phyloP scores from a whole-genome alignment of 1,140 invertebrate genomes.

The Thaumatotibia leucotreta region DNA sequence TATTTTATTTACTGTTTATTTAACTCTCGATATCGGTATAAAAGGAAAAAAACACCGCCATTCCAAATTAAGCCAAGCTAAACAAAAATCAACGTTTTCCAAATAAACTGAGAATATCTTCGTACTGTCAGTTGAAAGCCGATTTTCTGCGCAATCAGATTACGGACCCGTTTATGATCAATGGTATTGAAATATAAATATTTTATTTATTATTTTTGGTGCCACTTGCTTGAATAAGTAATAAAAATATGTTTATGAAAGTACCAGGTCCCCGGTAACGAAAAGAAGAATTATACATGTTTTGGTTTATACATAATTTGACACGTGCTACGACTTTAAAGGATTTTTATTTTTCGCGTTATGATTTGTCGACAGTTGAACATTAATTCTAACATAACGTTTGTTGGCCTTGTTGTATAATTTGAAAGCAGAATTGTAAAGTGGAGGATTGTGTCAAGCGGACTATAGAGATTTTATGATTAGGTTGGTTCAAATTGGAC shows the following conservation, averaged over 20 bases:
- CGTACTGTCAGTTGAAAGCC: neutral
- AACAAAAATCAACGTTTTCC: neutral
- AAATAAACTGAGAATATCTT: neutral
- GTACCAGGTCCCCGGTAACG: too few relatives aligned
- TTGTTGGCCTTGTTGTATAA: too few relatives aligned
- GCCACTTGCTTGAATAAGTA: neutral
- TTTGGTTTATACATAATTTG: too few relatives aligned
- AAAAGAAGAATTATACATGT: too few relatives aligned
- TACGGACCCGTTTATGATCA: neutral
- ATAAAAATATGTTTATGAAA: too few relatives aligned
- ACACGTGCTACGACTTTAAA: too few relatives aligned
- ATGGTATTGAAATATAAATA: neutral
- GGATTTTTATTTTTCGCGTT: too few relatives aligned
- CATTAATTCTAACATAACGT: too few relatives aligned
- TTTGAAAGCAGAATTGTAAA: too few relatives aligned
- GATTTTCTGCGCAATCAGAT: neutral
- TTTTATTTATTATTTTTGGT: neutral
- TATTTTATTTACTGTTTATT: too few relatives aligned
- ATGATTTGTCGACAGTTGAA: too few relatives aligned
- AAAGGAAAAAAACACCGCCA: neutral
- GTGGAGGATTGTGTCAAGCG: neutral
- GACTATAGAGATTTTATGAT: neutral
- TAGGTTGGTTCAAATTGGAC: neutral
- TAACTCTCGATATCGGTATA: neutral
- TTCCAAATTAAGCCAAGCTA: neutral